Evolutionary conservation across 2,113 vertebrate species (phyloP).

Genomic region (Osmerus eperlanus): DNA sequence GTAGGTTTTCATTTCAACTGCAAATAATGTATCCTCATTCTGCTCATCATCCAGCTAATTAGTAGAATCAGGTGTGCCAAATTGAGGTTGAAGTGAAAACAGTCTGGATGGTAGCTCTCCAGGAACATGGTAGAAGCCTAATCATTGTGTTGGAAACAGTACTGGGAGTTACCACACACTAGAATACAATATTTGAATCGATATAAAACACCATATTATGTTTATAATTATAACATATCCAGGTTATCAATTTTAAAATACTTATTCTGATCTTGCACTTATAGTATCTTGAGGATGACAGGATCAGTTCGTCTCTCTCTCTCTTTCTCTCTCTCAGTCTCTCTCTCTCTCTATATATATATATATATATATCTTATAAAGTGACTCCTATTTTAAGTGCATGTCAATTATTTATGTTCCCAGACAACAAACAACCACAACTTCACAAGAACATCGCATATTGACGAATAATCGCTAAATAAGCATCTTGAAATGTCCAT

Average conservation of each 20-base stretch:
- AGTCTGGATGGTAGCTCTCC: no score
- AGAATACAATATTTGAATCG: slow-evolving; percentile 13
- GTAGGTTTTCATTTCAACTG: no score
- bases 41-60: neutral
- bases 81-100: no score
- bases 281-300: no score
- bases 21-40: neutral
- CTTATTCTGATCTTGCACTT: slow-evolving; percentile 47
- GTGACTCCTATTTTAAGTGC: slow-evolving; percentile 46
- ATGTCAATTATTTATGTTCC: slow-evolving; percentile 41
- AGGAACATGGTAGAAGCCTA: neutral
- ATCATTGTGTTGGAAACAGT: slow-evolving; percentile 11
- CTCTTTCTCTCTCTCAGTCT: no score
- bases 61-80: slow-evolving; percentile 17
- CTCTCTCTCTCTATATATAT: no score
- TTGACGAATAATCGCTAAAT: slow-evolving; percentile 1
- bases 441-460: slow-evolving; percentile 19
- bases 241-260: neutral
- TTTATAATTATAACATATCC: neutral
- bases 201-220: slow-evolving; percentile 35
- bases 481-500: neutral
- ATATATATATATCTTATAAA: slow-evolving; percentile 32
- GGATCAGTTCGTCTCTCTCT: no score
- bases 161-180: slow-evolving; percentile 22
- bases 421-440: slow-evolving; percentile 26